Evolutionary conservation across 2,797 vertebrate species (phyloP), one percentile per base, ranked within the genome.

Genomic region (Micropoecilia bifurca): DNA sequence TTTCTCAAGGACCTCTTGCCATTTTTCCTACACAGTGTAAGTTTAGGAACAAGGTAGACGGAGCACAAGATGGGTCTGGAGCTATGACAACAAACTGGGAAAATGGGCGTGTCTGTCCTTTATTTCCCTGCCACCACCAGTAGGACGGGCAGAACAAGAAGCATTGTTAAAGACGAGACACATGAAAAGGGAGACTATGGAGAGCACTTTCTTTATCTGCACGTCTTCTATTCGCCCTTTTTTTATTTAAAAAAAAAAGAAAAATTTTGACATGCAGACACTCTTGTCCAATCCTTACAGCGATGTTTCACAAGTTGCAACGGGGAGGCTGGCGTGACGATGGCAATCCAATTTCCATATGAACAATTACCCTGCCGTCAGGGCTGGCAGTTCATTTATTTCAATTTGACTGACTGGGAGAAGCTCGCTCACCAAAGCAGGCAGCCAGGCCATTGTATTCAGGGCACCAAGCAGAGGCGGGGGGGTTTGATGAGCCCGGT

Each of bases 331-430:
- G 75, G 85, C 80, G 90, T 91, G 93, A 94, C 85, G 90, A 92
- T 82, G 90, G 87, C 91, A 91, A 93, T 94, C 92, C 94, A 95
- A 95, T 96, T 95, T 96, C 93, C 94, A 94, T 94, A 91, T 94
- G 94, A 96, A 95, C 94, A 95, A 96, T 96, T 95, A 95, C 95
- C 89, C 93, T 76, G 87, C 91, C 85, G 93, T 94, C 94, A 92
- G 90, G 83, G 87, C 83, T 94, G 95, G 93, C 95, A 95, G 88
- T 95, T 95, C 93, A 95, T 96, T 96, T 95, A 94, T 96, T 96
- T 95, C 94, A 94, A 95, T 95, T 94, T 95, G 94, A 95, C 91
- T 91, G 94, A 95, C 93, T 92, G 83, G 86, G 87, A 90, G 85
- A 89, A 79, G 80, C 86, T 82, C 79, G 75, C 84, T 89, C 87